Percentiles rank a stretch among this genome's conserved stretches.
phyloP scores from a whole-genome alignment of 1,140 invertebrate species.

The Philopotamus ludificatus region DNA sequence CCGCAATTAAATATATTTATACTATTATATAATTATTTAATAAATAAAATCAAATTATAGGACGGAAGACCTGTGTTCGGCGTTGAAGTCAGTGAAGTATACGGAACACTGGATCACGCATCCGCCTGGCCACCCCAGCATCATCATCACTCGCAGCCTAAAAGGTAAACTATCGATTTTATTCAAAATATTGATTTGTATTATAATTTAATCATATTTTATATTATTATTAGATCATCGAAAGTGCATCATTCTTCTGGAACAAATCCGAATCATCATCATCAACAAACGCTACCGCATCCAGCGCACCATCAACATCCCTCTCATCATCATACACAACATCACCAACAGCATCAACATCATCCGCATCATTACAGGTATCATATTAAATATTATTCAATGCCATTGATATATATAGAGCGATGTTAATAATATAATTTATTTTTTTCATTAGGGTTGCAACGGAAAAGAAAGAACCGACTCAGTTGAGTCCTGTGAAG shows the following conservation, averaged over 20 bases:
- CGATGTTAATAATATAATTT: too few relatives aligned
- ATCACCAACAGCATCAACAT: slow-evolving; percentile 29
- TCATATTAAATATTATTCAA: slow-evolving; percentile 2
- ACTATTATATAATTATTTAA: background rate
- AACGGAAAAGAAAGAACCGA: slow-evolving; percentile 82
- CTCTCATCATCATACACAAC: slow-evolving; percentile 27
- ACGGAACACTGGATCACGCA: slow-evolving; percentile 60
- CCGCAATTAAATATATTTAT: background rate
- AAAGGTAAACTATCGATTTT: slow-evolving; percentile 23
- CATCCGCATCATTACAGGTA: slow-evolving; percentile 53
- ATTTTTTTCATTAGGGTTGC: slow-evolving; percentile 47
- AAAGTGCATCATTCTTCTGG: slow-evolving; percentile 35
- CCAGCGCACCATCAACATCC: slow-evolving; percentile 13
- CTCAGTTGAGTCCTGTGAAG: slow-evolving; percentile 93
- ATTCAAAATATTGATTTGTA: slow-evolving; percentile 6
- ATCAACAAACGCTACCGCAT: slow-evolving; percentile 42
- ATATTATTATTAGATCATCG: slow-evolving; percentile 28
- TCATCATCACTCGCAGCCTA: slow-evolving; percentile 44
- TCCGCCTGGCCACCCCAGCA: slow-evolving; percentile 56
- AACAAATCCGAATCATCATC: slow-evolving; percentile 48
- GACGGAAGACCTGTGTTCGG: slow-evolving; percentile 68
- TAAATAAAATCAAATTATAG: slow-evolving; percentile 41
- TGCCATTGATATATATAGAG: too few relatives aligned
- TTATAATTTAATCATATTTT: background rate
- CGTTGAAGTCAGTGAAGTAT: slow-evolving; percentile 57